phyloP scores from a whole-genome alignment of 2,797 vertebrate species.

The Micromesistius poutassou region DNA sequence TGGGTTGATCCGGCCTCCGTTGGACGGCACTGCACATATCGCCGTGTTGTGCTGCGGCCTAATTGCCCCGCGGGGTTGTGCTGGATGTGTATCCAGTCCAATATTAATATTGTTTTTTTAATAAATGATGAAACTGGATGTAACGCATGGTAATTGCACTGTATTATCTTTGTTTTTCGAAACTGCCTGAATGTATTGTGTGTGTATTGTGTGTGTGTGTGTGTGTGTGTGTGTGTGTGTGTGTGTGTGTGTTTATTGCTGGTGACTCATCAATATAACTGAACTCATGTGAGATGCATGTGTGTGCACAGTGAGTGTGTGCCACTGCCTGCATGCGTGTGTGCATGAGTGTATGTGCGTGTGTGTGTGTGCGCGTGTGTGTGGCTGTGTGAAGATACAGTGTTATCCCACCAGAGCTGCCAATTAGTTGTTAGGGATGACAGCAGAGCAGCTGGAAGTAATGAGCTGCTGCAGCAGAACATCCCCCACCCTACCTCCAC shows the following conservation, averaged over 20 bases:
- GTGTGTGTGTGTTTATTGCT: not conserved
- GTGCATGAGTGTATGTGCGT: slow-evolving; percentile 13
- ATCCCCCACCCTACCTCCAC: slow-evolving; percentile 27
- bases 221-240: slow-evolving; percentile 8
- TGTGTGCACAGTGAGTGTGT: not conserved
- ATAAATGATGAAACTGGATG: slow-evolving; percentile 1
- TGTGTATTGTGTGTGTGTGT: not conserved
- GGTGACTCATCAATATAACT: not conserved
- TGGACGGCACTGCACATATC: not conserved
- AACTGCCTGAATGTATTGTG: not conserved
- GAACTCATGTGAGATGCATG: slow-evolving; percentile 13
- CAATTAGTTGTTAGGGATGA: slow-evolving; percentile 72
- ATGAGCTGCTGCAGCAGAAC: slow-evolving; percentile 56
- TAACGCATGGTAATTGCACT: not conserved
- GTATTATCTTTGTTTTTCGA: not conserved
- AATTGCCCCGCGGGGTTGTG: not conserved
- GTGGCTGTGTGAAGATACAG: not conserved
- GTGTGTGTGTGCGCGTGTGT: slow-evolving; percentile 3
- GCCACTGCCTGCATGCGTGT: not conserved
- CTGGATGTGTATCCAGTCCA: not conserved
- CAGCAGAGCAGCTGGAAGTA: slow-evolving; percentile 57
- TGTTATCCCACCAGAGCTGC: slow-evolving; percentile 58
- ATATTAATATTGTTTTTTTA: not conserved
- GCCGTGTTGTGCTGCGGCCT: not conserved
- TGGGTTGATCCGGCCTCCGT: not conserved